These are phyloP conservation scores for Andrena bicolor DNA, from an alignment of 2,888 invertebrate genomes.

Conservation along the genomic window DNA sequence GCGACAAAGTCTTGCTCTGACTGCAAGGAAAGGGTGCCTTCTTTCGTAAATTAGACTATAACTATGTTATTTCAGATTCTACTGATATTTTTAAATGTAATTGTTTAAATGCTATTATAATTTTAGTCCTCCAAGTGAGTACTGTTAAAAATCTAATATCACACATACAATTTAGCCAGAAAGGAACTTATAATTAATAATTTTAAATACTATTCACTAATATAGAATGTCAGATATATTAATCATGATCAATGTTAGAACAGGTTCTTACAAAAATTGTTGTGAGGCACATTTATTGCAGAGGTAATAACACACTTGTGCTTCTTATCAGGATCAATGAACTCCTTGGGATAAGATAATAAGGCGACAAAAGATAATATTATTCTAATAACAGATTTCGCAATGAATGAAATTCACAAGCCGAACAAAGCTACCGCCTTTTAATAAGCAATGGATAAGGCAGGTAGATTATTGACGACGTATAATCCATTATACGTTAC, in stretches of 20 bases:
- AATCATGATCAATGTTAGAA: neutral
- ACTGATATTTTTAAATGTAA: neutral
- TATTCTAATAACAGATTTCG: too few relatives aligned
- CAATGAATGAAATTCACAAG: neutral
- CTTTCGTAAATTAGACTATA: too few relatives aligned
- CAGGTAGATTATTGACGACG: too few relatives aligned
- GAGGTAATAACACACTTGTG: constrained; percentile 7
- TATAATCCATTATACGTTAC: too few relatives aligned
- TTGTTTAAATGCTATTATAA: neutral
- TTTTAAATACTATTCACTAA: too few relatives aligned
- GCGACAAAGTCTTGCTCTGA: constrained; percentile 13
- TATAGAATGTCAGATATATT: neutral
- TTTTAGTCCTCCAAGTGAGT: too few relatives aligned
- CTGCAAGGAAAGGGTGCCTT: neutral
- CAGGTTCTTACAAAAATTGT: neutral
- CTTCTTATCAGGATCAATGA: constrained; percentile 18
- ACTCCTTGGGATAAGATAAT: constrained; percentile 6
- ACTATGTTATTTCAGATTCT: too few relatives aligned
- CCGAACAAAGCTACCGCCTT: neutral
- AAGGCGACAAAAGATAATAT: neutral
- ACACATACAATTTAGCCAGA: too few relatives aligned
- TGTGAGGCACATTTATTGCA: neutral
- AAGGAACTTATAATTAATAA: too few relatives aligned
- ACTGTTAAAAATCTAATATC: too few relatives aligned
- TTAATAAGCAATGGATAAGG: neutral